Evolutionary conservation across 1,140 invertebrate species (phyloP).

Genomic region (Plectrocnemia conspersa): DNA sequence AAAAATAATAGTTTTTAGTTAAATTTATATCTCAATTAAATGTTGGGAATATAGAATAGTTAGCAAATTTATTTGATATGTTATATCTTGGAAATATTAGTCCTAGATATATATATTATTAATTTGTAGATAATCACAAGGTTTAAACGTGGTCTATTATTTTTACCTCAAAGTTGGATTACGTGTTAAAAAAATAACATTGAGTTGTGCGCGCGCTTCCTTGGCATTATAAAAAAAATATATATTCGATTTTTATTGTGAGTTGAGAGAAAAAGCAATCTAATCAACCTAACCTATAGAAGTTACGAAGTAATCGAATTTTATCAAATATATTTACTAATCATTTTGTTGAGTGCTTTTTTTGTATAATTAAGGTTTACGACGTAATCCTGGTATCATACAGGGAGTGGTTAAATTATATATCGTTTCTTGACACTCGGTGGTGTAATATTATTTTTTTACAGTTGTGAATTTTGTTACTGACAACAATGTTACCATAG

Average conservation of each 20-base stretch:
- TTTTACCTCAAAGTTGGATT: too few species aligned
- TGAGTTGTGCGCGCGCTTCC: too few species aligned
- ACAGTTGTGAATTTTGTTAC: slow-evolving; percentile 7
- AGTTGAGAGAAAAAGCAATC: background rate
- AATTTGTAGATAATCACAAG: background rate
- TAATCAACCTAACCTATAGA: background rate
- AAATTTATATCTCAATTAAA: slow-evolving; percentile 1
- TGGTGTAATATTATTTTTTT: background rate
- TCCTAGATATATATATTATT: background rate
- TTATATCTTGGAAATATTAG: background rate
- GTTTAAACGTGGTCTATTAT: too few species aligned
- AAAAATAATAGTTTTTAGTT: background rate
- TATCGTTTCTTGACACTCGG: slow-evolving; percentile 4
- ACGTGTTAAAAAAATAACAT: too few species aligned
- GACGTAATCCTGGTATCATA: slow-evolving; percentile 3
- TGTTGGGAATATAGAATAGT: slow-evolving; percentile 7
- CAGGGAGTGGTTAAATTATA: background rate
- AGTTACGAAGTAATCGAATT: background rate
- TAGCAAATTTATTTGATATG: slow-evolving; percentile 7
- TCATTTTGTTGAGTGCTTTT: slow-evolving; percentile 17
- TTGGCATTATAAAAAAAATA: background rate
- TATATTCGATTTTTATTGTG: background rate
- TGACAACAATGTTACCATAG: slow-evolving; percentile 19
- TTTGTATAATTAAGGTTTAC: slow-evolving; percentile 4
- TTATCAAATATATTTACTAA: slow-evolving; percentile 6